Evolutionary conservation across 2,113 vertebrate species (phyloP), one percentile per base, ranked within the genome.

Genomic region (Mustela lutreola): DNA sequence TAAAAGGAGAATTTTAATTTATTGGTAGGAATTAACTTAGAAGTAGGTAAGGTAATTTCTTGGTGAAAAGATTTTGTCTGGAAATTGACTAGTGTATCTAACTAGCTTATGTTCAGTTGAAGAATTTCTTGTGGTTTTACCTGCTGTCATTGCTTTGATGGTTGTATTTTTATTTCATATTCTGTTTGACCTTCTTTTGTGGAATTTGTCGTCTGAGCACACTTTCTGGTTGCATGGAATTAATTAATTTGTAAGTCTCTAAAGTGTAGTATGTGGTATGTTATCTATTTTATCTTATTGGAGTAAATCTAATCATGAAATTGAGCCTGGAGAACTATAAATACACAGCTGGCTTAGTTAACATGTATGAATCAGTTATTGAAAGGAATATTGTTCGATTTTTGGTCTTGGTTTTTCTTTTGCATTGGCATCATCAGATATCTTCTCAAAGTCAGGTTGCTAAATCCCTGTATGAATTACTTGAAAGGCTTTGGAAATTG

Each of bases 161-260:
- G 63, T 81, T 97, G 28, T 62, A 26, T 86, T 94, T 95, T 92
- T 86, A 70, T 85, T 95, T 95, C 31, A 58, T 80, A 75, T 92
- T 96, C 73, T 76, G 12, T 97, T 96, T 94, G 91, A 63, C 36
- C 50, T 97, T 95, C 39, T 83, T 96, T 95, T 94, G 67, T 97
- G 94, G 50, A 31, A 60, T 92, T 97, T 85, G 63, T 92, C n/a
- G 26, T 45, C 16, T 90, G 60, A 53, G 87, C 53, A 82, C 16
- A 53, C 21, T 84, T 94, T 93, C 21, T 91, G 58, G 63, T 91
- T 83, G 45, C 2, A 36, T 93, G 60, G 80, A 95, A 60, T 91
- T 95, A 84, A 50, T 94, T 90, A 84, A 50, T 94, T 90, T 71
- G 7, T 70, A 84, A 90, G 82, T 21, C 71, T 70, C 33, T 82